These are phyloP conservation scores for Latheticus oryzae DNA, from an alignment of 2,888 invertebrate species.

Conservation along the genomic window DNA sequence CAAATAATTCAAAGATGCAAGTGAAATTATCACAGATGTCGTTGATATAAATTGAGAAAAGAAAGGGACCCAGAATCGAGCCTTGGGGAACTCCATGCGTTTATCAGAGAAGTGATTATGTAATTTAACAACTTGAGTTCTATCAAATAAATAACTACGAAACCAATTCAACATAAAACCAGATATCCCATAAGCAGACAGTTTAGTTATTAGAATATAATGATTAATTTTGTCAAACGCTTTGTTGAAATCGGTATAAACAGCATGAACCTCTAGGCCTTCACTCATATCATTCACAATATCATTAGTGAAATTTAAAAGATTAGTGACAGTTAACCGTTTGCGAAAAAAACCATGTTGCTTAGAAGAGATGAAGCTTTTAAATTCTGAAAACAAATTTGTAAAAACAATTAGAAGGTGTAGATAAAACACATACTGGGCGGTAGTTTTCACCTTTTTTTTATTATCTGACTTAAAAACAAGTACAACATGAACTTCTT, in stretches of 20 bases:
- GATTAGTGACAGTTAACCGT: neutral
- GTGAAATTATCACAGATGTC: too few species aligned
- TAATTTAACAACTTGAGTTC: slow-evolving; percentile 6
- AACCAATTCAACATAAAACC: slow-evolving; percentile 4
- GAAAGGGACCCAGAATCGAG: too few species aligned
- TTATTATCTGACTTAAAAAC: neutral
- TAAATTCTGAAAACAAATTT: neutral
- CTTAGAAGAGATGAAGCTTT: neutral
- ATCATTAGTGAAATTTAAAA: neutral
- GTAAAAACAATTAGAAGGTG: neutral
- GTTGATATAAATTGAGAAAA: too few species aligned
- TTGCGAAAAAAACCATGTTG: slow-evolving; percentile 1
- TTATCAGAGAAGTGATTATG: slow-evolving; percentile 4
- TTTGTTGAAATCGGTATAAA: slow-evolving; percentile 9
- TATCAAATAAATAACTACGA: slow-evolving; percentile 3
- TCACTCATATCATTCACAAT: slow-evolving; percentile 1
- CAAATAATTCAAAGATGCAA: too few species aligned
- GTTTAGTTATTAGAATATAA: slow-evolving; percentile 1
- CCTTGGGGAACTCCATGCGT: too few species aligned
- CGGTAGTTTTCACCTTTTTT: neutral
- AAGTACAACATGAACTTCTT: neutral
- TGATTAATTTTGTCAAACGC: slow-evolving; percentile 12
- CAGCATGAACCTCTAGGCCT: slow-evolving; percentile 3
- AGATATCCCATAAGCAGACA: slow-evolving; percentile 5
- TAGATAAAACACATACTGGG: neutral